Base-by-base conservation (phyloP, 2,888 invertebrate genomes). In the Morinoia aosen region DNA sequence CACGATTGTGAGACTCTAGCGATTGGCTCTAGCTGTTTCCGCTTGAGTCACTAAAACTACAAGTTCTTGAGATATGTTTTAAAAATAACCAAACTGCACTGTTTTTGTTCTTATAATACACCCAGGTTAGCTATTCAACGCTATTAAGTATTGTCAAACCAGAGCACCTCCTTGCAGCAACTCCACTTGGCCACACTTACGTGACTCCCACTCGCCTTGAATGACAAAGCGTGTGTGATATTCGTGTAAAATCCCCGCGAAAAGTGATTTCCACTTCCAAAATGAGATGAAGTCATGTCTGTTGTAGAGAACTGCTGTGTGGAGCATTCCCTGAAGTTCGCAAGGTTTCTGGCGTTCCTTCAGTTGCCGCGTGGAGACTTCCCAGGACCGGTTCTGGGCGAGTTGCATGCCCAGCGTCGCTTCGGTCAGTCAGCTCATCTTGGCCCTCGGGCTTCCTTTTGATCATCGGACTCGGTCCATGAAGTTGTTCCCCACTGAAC, bases 391-490 rank as follows among this genome's bases (percentile, higher is more conserved):
- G 93, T 93, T 93, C 57, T 93, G 93, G 93, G 12, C 7, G 33
- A 12, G 39, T 93, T 56, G 11, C 93, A 56, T 39, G 16, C 57
- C 33, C 93, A 93, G 93, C 93, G 2, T 33, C 48, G 93, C 93
- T 93, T 58, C 48, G 93, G 93, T 93, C 93, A 57, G 33, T 93
- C 57, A 33, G 57, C 93, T 93, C 93, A 57, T 93, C 93, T 57
- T 93, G 93, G 57, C 93, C 93, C 93, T 93, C 57, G n/a, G 93
- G 93, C 93, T 93, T 57, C 57, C 58, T 48, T 56, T 93, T 93
- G 76, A 76, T 48, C 57, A 57, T 93, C 93, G 57, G n/a, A 93
- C 57, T 57, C 57, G 39, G 33, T 57, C 93, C 39, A 48, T 93
- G 57, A 90, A 90, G 39, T 40, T 33, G 76, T 90, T 40, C 90